phyloP scores from a whole-genome alignment of 2,797 vertebrate species.

The Oophaga sylvatica region DNA sequence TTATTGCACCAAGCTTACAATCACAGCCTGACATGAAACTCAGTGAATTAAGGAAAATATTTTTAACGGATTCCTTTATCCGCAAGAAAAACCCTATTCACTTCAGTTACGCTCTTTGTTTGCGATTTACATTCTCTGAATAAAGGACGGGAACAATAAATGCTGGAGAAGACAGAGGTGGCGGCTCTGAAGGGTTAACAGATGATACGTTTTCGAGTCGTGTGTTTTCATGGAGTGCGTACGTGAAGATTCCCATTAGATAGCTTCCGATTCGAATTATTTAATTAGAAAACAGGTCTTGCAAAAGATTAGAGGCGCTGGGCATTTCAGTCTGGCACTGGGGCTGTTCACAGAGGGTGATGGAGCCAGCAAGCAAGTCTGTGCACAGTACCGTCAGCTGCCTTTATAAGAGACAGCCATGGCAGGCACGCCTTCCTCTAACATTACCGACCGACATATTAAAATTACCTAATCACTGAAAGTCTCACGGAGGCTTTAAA shows the following conservation, averaged over 20 bases:
- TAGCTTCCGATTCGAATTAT: constrained; percentile 41
- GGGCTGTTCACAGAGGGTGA: constrained; percentile 45
- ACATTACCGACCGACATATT: constrained; percentile 20
- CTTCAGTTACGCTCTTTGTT: constrained; percentile 24
- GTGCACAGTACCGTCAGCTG: constrained; percentile 40
- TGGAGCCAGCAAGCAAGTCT: constrained; percentile 15
- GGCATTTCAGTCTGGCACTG: constrained; percentile 47
- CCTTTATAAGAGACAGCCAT: constrained; percentile 42
- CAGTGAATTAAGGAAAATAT: constrained; percentile 53
- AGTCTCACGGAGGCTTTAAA: constrained; percentile 15
- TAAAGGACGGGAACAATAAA: neutral
- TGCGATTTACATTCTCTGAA: constrained; percentile 16
- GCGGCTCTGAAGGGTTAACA: constrained; percentile 27
- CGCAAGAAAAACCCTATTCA: constrained; percentile 32
- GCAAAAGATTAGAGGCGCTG: constrained; percentile 49
- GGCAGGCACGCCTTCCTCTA: constrained; percentile 37
- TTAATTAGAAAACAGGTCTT: constrained; percentile 53
- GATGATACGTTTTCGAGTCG: neutral
- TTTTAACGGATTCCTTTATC: constrained; percentile 45
- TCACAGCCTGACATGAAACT: constrained; percentile 38
- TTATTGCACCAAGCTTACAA: constrained; percentile 39
- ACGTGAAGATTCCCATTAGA: constrained; percentile 48
- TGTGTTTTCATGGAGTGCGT: constrained; percentile 19
- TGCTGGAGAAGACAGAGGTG: neutral
- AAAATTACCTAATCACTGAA: constrained; percentile 31